Evolutionary conservation across 2,888 invertebrate genomes (phyloP).

Genomic region (Drosophila barbarae): DNA sequence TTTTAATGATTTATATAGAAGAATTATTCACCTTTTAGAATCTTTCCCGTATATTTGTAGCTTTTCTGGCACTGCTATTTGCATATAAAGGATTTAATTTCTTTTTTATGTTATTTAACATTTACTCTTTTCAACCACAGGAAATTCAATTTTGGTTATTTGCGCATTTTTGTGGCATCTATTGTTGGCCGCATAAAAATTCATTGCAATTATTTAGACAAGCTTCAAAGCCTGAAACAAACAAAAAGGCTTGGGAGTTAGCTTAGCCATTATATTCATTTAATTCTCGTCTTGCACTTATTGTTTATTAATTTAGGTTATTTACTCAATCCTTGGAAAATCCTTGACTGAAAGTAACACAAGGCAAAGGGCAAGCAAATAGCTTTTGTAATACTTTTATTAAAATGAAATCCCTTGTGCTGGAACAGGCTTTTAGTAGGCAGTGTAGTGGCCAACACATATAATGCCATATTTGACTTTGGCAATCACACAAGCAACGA

Average conservation of each 20-base stretch:
- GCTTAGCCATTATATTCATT: slow-evolving; percentile 7
- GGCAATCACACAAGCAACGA: slow-evolving; percentile 56
- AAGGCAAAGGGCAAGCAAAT: slow-evolving; percentile 1
- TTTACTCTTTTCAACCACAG: not conserved
- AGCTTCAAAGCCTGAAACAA: not conserved
- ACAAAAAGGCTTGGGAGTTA: slow-evolving; percentile 4
- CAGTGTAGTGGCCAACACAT: slow-evolving; percentile 37
- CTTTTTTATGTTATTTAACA: not conserved
- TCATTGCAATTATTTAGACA: not conserved
- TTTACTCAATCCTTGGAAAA: slow-evolving; percentile 17
- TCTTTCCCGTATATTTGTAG: not conserved
- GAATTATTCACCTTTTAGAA: not conserved
- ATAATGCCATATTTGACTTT: slow-evolving; percentile 65
- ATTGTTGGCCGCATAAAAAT: not conserved
- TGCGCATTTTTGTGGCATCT: slow-evolving; percentile 6
- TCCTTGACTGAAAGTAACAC: not conserved
- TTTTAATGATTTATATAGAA: not conserved
- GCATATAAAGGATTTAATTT: not conserved
- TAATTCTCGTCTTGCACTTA: not conserved
- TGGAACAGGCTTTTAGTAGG: slow-evolving; percentile 22
- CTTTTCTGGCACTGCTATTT: not conserved
- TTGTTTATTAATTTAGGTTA: slow-evolving; percentile 27
- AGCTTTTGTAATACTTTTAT: slow-evolving; percentile 3
- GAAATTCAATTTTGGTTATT: not conserved
- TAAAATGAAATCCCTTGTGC: slow-evolving; percentile 21